A percentile compares a stretch with the other conserved stretches of the same genome.
phyloP scores from a whole-genome alignment of 1,140 invertebrate genomes.

The Gonatopus flavifemur region DNA sequence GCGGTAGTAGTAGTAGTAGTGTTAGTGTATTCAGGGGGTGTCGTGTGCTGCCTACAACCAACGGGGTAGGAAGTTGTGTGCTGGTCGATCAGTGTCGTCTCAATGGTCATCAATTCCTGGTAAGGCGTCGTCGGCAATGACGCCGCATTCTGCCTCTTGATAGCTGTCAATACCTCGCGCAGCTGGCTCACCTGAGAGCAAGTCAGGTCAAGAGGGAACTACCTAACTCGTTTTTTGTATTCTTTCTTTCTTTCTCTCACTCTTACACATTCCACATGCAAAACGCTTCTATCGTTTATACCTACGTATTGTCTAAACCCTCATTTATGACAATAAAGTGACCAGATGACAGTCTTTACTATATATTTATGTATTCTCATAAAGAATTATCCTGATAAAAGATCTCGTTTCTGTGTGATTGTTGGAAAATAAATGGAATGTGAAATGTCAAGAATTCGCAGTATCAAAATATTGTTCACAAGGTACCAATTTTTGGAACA shows the following conservation, averaged over 20 bases:
- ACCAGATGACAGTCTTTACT: too few relatives aligned
- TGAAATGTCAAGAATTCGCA: too few relatives aligned
- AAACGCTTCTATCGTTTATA: too few relatives aligned
- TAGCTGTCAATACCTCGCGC: constrained; percentile 55
- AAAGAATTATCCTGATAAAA: too few relatives aligned
- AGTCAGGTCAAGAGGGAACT: constrained; percentile 48
- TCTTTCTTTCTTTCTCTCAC: constrained; percentile 6
- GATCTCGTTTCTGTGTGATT: too few relatives aligned
- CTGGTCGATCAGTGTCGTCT: constrained; percentile 56
- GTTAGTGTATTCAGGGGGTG: constrained; percentile 58
- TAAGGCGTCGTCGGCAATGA: constrained; percentile 48
- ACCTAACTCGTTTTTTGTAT: constrained; percentile 16
- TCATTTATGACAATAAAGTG: too few relatives aligned
- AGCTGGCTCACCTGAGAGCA: constrained; percentile 59
- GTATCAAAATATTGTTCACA: too few relatives aligned
- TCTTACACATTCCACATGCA: background rate
- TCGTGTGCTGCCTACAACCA: constrained; percentile 58
- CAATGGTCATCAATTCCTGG: constrained; percentile 55
- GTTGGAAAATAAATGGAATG: too few relatives aligned
- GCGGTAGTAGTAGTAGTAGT: constrained; percentile 35
- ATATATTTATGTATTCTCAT: too few relatives aligned
- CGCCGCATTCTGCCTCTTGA: constrained; percentile 53
- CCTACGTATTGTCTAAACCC: too few relatives aligned
- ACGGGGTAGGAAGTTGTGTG: constrained; percentile 55
- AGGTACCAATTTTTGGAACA: too few relatives aligned